phyloP scores from a whole-genome alignment of 2,888 invertebrate genomes.

The Nesidiocoris tenuis region DNA sequence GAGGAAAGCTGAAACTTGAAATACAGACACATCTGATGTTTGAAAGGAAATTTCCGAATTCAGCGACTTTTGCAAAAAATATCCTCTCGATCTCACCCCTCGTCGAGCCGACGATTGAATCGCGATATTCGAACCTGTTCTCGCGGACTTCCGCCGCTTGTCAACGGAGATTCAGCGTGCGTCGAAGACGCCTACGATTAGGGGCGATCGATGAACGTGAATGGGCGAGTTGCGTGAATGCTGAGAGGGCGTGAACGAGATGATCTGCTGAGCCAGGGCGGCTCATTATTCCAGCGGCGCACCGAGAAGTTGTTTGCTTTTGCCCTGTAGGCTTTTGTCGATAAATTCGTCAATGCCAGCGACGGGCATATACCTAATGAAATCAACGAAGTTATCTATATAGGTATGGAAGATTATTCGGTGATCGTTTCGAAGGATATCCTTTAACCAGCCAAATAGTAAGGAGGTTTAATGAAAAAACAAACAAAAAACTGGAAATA shows the following conservation, averaged over 20 bases:
- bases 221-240: background rate
- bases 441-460: too few species aligned
- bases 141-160: too few species aligned
- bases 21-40: too few species aligned
- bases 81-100: conserved; percentile 13
- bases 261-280: background rate
- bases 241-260: background rate
- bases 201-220: background rate
- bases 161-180: background rate
- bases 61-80: too few species aligned
- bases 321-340: background rate
- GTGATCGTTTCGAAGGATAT: too few species aligned
- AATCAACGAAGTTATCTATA: too few species aligned
- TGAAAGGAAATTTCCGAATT: too few species aligned
- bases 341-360: background rate
- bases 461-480: too few species aligned
- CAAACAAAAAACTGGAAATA: too few species aligned
- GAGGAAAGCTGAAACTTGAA: too few species aligned
- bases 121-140: background rate
- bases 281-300: background rate
- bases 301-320: background rate
- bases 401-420: too few species aligned
- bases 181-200: background rate
- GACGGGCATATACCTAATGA: too few species aligned
- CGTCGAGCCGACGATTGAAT: background rate